Evolutionary conservation across 2,888 invertebrate genomes (phyloP).

Genomic region (Cheilosia urbana): DNA sequence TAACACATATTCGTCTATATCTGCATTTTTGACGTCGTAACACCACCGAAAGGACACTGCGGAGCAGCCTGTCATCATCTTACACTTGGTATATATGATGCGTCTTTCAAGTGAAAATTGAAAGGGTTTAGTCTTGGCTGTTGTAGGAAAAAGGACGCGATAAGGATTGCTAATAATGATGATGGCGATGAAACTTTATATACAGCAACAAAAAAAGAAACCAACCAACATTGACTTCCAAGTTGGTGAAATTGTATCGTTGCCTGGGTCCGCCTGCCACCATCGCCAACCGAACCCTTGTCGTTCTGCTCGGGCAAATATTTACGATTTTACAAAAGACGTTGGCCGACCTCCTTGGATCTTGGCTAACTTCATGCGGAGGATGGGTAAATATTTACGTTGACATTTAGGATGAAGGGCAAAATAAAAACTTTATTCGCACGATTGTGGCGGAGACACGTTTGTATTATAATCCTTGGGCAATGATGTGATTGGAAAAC

Average conservation of each 20-base stretch:
- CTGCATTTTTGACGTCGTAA: conserved; percentile 63
- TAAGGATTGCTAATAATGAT: conserved; percentile 69
- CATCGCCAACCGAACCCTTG: neutral
- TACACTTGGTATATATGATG: conserved; percentile 36
- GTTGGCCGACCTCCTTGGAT: neutral
- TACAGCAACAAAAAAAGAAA: conserved; percentile 17
- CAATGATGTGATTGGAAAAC: conserved; percentile 8
- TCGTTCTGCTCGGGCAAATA: conserved; percentile 33
- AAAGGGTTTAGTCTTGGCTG: conserved; percentile 56
- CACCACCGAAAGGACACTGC: conserved; percentile 38
- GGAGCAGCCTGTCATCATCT: conserved; percentile 56
- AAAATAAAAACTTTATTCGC: conserved; percentile 67
- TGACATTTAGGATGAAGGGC: conserved; percentile 12
- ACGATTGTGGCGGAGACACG: conserved; percentile 60
- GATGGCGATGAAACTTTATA: conserved; percentile 44
- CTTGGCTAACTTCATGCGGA: conserved; percentile 16
- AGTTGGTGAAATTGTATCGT: conserved; percentile 46
- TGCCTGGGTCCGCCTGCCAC: neutral
- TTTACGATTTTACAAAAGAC: conserved; percentile 55
- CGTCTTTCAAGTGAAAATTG: conserved; percentile 54
- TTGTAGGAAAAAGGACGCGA: conserved; percentile 61
- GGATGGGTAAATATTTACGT: conserved; percentile 57
- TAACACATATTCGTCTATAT: conserved; percentile 69
- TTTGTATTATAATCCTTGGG: conserved; percentile 31
- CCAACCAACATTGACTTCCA: conserved; percentile 37